A percentile compares a stretch with the other conserved stretches of the same genome.
Conservation (phyloP, 2,888 invertebrate species). For the Ethmia dodecea region DNA sequence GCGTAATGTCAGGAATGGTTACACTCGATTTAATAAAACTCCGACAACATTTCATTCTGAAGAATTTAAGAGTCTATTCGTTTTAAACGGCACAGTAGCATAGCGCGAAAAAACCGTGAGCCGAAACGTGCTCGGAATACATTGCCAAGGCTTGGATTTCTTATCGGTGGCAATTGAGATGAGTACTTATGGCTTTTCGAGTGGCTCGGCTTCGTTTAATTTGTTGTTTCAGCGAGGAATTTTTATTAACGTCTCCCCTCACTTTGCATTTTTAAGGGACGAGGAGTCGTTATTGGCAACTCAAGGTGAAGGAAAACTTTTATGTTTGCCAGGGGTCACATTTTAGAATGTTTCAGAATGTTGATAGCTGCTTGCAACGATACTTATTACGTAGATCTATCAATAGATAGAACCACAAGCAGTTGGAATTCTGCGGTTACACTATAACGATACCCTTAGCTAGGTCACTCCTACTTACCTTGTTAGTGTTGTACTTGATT, state of each 20-base stretch:
- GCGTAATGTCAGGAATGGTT: constrained; percentile 76
- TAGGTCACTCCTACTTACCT: too few species aligned
- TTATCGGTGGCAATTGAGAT: constrained; percentile 77
- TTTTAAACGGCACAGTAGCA: constrained; percentile 71
- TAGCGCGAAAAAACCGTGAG: constrained; percentile 72
- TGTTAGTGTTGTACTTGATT: too few species aligned
- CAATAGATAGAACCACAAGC: too few species aligned
- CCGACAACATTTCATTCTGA: constrained; percentile 74
- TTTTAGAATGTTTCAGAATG: too few species aligned
- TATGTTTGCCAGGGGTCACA: constrained; percentile 25
- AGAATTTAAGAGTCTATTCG: constrained; percentile 77
- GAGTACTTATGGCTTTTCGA: constrained; percentile 78
- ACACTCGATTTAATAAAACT: constrained; percentile 78
- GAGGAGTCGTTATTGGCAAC: constrained; percentile 47
- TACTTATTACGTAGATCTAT: too few species aligned
- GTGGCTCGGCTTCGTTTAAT: constrained; percentile 77
- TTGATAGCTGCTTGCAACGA: too few species aligned
- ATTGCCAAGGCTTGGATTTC: constrained; percentile 74
- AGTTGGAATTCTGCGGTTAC: too few species aligned
- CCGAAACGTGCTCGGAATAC: constrained; percentile 75
- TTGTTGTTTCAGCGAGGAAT: constrained; percentile 76
- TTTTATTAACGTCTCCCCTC: constrained; percentile 75
- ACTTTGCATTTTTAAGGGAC: constrained; percentile 59
- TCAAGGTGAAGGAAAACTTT: constrained; percentile 49
- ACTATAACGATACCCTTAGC: too few species aligned